Base-by-base conservation (phyloP, 1,140 invertebrate species). In the Sitodiplosis mosellana region DNA sequence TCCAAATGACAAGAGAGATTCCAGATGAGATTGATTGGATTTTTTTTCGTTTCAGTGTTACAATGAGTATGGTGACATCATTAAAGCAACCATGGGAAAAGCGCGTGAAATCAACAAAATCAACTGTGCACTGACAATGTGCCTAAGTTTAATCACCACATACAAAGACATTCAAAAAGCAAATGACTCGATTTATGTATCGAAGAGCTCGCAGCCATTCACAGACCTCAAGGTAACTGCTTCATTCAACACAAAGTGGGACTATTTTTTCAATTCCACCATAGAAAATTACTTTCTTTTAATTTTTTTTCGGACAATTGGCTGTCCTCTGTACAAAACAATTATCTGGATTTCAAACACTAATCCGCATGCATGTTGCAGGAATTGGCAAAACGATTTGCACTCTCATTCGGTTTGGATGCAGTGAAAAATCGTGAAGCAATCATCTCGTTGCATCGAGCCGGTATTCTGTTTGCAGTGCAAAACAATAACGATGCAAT, bases 1-100 rank as follows among this genome's bases (percentile, higher is more conserved):
- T 7, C 22, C 20, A 12, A 18, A n/a, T n/a, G n/a, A n/a, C n/a
- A n/a, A n/a, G n/a, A n/a, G n/a, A n/a, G n/a, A n/a, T n/a, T n/a
- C n/a, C n/a, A n/a, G n/a, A n/a, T n/a, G n/a, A n/a, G n/a, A n/a
- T n/a, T n/a, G n/a, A 49, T 33, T n/a, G 2, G 17, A 27, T 27
- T 33, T 34, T 34, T 34, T 40, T 7, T 18, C 38, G 21, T 64
- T 66, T 42, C 63, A 88, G 78, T 95, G 89, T 64, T 97, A 95
- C 63, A 94, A 94, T 64, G 91, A 98, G 65, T 99, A 96, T 71
- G 95, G 95, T n/a, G 95, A 99, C 65, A 99, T 99, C 47, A 96
- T 99, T 46, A 99, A 99, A 70, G 82, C 86, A 11, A 96, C 94
- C 1, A 69, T 99, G 53, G 85, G 87, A 46, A 98, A 97, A 69